A percentile compares a stretch with the other conserved stretches of the same genome.
Evolutionary conservation across 2,797 vertebrate species (phyloP).

Genomic region (Muraenolepis orangiensis): DNA sequence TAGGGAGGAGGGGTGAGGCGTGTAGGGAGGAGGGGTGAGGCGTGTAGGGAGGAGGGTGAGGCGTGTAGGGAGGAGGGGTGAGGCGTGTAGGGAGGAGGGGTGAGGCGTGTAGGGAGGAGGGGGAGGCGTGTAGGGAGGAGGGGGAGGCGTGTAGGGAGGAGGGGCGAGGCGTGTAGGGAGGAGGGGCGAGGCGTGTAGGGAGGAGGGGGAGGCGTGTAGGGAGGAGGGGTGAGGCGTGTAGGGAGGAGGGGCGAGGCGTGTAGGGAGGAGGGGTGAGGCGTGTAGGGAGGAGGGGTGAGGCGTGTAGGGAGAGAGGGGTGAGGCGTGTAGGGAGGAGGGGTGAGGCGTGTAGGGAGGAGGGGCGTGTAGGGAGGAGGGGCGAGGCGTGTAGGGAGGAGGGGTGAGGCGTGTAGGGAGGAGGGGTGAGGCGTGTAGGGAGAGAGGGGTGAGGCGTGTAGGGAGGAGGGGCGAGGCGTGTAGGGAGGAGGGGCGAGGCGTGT

Average conservation of each 20-base stretch:
- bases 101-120: constrained; percentile 37
- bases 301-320: too few species aligned
- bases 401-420: constrained; percentile 38
- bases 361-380: too few species aligned
- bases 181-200: constrained; percentile 40
- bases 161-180: too few species aligned
- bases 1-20: constrained; percentile 40
- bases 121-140: too few species aligned
- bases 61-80: constrained; percentile 38
- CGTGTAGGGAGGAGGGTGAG: too few species aligned
- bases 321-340: constrained; percentile 37
- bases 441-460: constrained; percentile 41
- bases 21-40: constrained; percentile 41
- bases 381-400: constrained; percentile 36
- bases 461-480: too few species aligned
- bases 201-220: constrained; percentile 52
- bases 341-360: constrained; percentile 36
- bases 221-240: constrained; percentile 38
- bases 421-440: too few species aligned
- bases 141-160: constrained; percentile 37
- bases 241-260: constrained; percentile 42
- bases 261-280: constrained; percentile 40
- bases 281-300: constrained; percentile 41
- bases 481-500: constrained; percentile 38
- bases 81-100: too few species aligned